phyloP scores from a whole-genome alignment of 2,113 vertebrate species.

The Trichomycterus rosablanca region DNA sequence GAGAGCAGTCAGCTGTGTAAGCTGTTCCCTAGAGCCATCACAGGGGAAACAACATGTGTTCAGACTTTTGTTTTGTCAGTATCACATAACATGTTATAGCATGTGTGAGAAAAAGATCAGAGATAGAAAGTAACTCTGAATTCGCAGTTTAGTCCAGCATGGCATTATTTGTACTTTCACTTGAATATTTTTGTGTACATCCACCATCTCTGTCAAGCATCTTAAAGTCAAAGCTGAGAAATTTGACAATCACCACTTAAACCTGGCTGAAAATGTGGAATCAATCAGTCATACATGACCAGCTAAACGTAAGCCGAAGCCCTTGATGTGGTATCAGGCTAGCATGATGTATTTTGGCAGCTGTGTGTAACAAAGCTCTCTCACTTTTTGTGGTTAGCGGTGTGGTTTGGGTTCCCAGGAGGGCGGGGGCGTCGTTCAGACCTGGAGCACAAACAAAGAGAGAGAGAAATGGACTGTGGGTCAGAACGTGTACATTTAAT shows the following conservation, averaged over 20 bases:
- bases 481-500: conserved; percentile 15
- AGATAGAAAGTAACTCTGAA: no score
- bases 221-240: no score
- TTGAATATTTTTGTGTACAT: no score
- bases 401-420: conserved; percentile 16
- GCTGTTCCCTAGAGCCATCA: neutral
- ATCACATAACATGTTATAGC: neutral
- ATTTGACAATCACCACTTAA: no score
- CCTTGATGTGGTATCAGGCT: conserved; percentile 7
- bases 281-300: no score
- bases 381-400: conserved; percentile 33
- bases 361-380: conserved; percentile 27
- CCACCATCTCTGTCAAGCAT: no score
- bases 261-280: no score
- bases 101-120: neutral
- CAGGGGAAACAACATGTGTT: neutral
- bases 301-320: neutral
- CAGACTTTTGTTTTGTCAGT: neutral
- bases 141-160: no score
- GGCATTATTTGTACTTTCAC: no score
- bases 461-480: neutral
- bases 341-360: conserved; percentile 31
- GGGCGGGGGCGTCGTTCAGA: no score
- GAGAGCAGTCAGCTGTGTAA: conserved; percentile 11
- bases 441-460: no score